These are phyloP conservation scores for Haemorhous mexicanus DNA, from an alignment of 2,113 vertebrate species.

Conservation along the genomic window DNA sequence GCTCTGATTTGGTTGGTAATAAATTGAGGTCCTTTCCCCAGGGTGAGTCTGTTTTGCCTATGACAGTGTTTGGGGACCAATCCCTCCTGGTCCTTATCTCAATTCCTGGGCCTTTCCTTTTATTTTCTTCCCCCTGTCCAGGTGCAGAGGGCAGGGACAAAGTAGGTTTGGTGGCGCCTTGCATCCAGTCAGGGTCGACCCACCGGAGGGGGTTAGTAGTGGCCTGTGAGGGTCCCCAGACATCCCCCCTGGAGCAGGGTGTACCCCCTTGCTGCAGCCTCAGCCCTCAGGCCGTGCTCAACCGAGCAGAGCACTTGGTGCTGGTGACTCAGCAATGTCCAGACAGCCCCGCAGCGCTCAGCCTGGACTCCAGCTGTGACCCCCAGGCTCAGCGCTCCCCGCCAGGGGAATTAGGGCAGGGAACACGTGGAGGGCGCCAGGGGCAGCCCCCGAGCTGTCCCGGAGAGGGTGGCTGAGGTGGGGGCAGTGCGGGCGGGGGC, in stretches of 20 bases:
- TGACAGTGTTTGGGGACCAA: too few species aligned
- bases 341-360: background rate
- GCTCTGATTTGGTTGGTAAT: background rate
- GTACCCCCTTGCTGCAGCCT: background rate
- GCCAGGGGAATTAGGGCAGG: background rate
- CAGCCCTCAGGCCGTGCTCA: background rate
- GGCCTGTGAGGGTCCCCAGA: background rate
- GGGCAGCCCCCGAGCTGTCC: background rate
- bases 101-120: background rate
- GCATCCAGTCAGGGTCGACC: too few species aligned
- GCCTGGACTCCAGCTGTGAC: background rate
- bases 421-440: accelerated
- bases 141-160: background rate
- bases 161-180: background rate
- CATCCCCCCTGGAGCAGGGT: background rate
- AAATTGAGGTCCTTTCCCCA: background rate
- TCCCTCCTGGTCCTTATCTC: too few species aligned
- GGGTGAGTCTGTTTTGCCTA: background rate
- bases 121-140: background rate
- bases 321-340: too few species aligned
- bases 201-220: background rate
- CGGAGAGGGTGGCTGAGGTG: too few species aligned
- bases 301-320: too few species aligned
- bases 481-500: background rate
- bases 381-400: too few species aligned